phyloP scores from a whole-genome alignment of 23 tunicate species.

The Pegea sp. region DNA sequence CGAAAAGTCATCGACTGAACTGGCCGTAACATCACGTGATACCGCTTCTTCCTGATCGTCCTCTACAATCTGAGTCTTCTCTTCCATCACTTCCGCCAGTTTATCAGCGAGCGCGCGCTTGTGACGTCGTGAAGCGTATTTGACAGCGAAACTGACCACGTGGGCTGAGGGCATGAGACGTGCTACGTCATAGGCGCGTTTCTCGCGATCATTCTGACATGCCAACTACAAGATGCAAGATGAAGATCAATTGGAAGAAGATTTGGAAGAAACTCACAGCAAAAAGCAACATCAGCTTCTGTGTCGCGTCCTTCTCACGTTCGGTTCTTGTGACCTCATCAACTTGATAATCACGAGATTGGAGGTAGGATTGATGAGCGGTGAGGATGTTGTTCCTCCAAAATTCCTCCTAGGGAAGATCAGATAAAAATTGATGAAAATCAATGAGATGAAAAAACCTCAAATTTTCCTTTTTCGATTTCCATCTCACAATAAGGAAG shows the following conservation, averaged over 20 bases:
- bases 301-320: slow-evolving; percentile 17
- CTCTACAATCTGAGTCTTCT: too few relatives aligned
- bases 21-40: too few relatives aligned
- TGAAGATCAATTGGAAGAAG: neutral
- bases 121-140: slow-evolving; percentile 52
- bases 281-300: slow-evolving; percentile 53
- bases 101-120: slow-evolving; percentile 50
- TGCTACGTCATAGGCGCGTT: slow-evolving; percentile 46
- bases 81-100: slow-evolving; percentile 63
- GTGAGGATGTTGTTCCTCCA: slow-evolving; percentile 47
- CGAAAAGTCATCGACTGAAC: too few relatives aligned
- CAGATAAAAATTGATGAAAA: neutral
- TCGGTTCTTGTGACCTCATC: slow-evolving; percentile 26
- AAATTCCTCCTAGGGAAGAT: slow-evolving; percentile 66
- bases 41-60: too few relatives aligned
- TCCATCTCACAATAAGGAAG: slow-evolving; percentile 51
- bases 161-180: slow-evolving; percentile 42
- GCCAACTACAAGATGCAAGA: slow-evolving; percentile 23
- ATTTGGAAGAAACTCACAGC: slow-evolving; percentile 30
- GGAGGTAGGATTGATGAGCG: slow-evolving; percentile 22
- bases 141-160: slow-evolving; percentile 60
- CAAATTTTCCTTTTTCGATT: slow-evolving; percentile 48
- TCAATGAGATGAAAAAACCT: slow-evolving; percentile 6
- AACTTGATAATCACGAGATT: slow-evolving; percentile 33
- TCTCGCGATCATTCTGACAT: slow-evolving; percentile 39